These are phyloP conservation scores for Holacanthus passer DNA, from an alignment of 2,113 vertebrate genomes.

Conservation along the genomic window DNA sequence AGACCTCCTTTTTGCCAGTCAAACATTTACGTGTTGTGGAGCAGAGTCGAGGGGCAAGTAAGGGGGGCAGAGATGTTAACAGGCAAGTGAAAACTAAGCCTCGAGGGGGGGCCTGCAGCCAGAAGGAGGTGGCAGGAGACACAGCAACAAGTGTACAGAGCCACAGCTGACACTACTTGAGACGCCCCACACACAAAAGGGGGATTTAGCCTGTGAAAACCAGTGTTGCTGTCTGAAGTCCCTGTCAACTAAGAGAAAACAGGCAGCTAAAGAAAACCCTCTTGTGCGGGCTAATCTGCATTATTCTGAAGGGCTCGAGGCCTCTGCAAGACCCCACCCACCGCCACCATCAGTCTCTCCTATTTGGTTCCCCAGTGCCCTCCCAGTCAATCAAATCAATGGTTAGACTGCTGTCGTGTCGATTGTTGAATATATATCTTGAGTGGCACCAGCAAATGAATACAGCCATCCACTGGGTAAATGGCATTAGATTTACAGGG, in stretches of 20 bases:
- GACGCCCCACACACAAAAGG: conserved; percentile 44
- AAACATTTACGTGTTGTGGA: conserved; percentile 26
- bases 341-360: neutral
- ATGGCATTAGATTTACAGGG: neutral
- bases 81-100: conserved; percentile 19
- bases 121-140: conserved; percentile 33
- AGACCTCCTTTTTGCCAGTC: conserved; percentile 7
- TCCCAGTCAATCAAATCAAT: conserved; percentile 27
- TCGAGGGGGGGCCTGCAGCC: neutral
- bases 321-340: conserved; percentile 20
- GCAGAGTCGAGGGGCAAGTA: conserved; percentile 6
- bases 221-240: conserved; percentile 35
- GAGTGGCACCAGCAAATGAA: conserved; percentile 10
- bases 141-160: conserved; percentile 46
- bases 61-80: conserved; percentile 38
- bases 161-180: conserved; percentile 59
- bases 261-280: conserved; percentile 27
- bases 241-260: conserved; percentile 42
- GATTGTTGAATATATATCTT: neutral
- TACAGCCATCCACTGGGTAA: neutral
- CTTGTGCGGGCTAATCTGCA: conserved; percentile 38
- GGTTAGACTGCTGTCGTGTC: neutral
- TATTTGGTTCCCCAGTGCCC: neutral
- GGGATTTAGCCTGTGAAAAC: conserved; percentile 35
- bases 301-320: conserved; percentile 16